Base-by-base conservation (phyloP, 2,888 invertebrate species). In the Helleia helle region DNA sequence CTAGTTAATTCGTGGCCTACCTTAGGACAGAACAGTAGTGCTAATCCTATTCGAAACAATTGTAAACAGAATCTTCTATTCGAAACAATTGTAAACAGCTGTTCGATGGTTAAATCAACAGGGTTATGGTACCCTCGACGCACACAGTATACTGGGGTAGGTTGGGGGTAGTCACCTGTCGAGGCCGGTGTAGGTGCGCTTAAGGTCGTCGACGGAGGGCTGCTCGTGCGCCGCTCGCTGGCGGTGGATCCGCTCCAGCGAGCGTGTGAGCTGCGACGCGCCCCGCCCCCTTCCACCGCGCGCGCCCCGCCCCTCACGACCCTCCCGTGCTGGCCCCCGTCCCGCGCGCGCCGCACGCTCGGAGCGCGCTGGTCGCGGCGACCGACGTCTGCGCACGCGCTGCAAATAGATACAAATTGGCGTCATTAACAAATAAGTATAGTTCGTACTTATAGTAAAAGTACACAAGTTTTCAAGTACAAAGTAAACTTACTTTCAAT, bases 161-260 rank as follows among this genome's bases (percentile, higher is more conserved):
- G 7, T 4, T 13, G 29, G 7, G 11, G 4, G 37, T 11, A 6
- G 3, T 45, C 46, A 84, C 85, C 85, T 85, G 63, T 89, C 89
- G 24, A 88, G 71, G 1, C 88, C 89, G 1, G 89, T 89, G 64
- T 89, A 89, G 0, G 88, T 88, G 46, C 81, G 71, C 52, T 85
- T 87, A 22, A 88, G 83, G 26, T 88, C 88, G 29, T 76, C 83
- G 43, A 87, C 86, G 3, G 84, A 72, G 50, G 79, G 60, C n/a
- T 70, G 62, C 39, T 73, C 70, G 47, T 64, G 67, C 30, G 70
- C 76, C 12, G 70, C 59, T 7, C 79, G 65, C 69, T 83, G 76
- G 66, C 86, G 77, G 58, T 86, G 84, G 50, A 85, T 85, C 44
- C 85, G 68, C 65, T 85, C 86, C 34, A 85, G 73, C 51, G 86